A percentile compares a stretch with the other conserved stretches of the same genome.
Conservation (phyloP, 2,797 vertebrate genomes). For the Hoplostethus atlanticus region DNA sequence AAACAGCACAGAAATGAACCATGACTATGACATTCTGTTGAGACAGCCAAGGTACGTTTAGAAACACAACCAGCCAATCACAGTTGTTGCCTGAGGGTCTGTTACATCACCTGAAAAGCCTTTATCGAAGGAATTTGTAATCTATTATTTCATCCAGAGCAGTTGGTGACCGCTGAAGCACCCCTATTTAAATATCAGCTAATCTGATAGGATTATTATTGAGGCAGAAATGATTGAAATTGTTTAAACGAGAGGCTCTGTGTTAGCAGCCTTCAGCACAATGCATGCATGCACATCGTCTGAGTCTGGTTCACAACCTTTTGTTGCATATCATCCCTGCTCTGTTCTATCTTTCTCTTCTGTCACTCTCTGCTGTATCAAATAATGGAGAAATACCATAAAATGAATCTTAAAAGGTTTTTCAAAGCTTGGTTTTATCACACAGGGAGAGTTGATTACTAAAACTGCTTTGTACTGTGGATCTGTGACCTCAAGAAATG, state of each 20-base stretch:
- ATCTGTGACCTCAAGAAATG: neutral
- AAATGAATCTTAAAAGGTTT: slow-evolving; percentile 29
- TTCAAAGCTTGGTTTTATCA: slow-evolving; percentile 26
- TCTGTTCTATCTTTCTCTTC: neutral
- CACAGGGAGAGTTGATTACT: slow-evolving; percentile 16
- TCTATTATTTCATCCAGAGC: neutral
- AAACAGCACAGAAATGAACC: no score
- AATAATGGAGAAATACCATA: slow-evolving; percentile 5
- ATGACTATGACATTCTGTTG: no score
- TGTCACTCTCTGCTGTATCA: slow-evolving; percentile 3
- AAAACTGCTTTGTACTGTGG: slow-evolving; percentile 4
- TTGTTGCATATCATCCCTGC: slow-evolving; percentile 1
- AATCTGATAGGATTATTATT: slow-evolving; percentile 6
- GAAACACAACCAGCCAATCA: no score
- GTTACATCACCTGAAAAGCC: no score
- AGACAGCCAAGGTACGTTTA: no score
- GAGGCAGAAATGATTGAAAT: neutral
- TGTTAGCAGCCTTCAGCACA: neutral
- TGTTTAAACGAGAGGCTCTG: neutral
- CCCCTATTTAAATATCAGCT: neutral
- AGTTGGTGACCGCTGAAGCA: neutral
- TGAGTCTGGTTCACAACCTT: neutral
- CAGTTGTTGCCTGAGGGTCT: no score
- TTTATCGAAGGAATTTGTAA: neutral
- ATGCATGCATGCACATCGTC: neutral